Conservation (phyloP, 2,797 vertebrate species). For the Euphonia xanthogaster region DNA sequence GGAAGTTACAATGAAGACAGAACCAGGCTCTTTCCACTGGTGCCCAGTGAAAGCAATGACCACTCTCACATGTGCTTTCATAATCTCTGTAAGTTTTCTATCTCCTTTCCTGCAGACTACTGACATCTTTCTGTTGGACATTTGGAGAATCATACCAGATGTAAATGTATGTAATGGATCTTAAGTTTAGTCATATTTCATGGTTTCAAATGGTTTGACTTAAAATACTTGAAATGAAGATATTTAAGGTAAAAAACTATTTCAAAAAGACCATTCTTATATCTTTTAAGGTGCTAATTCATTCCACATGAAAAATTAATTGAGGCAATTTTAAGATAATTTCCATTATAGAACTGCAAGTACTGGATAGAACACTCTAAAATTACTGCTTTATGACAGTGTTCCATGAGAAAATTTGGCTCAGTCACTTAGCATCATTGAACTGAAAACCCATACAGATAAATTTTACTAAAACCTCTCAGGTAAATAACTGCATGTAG, state of each 20-base stretch:
- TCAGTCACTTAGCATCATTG: background rate
- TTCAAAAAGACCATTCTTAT: background rate
- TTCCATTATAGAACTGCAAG: background rate
- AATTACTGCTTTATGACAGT: background rate
- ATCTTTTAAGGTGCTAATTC: background rate
- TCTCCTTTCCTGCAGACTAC: background rate
- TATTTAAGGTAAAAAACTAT: background rate
- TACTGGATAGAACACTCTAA: background rate
- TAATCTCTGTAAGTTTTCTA: background rate
- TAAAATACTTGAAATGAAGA: background rate
- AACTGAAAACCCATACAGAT: background rate
- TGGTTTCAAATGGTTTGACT: background rate
- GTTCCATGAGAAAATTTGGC: background rate
- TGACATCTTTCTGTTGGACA: background rate
- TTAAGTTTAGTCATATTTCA: background rate
- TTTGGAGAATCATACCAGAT: background rate
- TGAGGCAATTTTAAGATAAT: background rate
- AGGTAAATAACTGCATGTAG: background rate
- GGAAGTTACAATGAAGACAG: background rate
- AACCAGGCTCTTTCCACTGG: background rate
- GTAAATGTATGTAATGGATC: background rate
- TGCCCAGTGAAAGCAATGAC: background rate
- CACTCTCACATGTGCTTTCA: accelerated
- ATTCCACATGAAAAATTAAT: background rate
- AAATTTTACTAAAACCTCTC: background rate